Base-by-base conservation (phyloP, 2,797 vertebrate genomes). In the Mus caroli region DNA sequence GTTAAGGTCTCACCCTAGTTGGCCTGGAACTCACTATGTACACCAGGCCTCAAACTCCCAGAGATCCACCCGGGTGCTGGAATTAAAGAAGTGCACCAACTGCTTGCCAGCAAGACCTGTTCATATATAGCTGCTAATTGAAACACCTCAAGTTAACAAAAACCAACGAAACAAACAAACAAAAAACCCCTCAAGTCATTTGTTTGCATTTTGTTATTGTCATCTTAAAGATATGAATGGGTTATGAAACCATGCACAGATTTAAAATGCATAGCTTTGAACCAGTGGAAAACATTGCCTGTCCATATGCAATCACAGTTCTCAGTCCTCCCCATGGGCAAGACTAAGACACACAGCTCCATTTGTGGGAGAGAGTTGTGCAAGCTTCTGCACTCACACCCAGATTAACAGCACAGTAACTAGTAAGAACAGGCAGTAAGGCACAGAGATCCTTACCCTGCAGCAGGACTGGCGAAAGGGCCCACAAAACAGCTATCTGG, bases 191-290 rank as follows among this genome's bases (percentile, higher is more conserved):
- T 22, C n/a, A 40, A 90, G 46, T 62, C 24, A 13, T 85, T 84
- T 92, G 92, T 46, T 79, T 75, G 56, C 64, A 6, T 80, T 60
- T 19, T 50, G 75, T 76, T 79, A 79, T 20, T 69, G 24, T 79
- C 52, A 40, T 71, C 62, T 92, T 80, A 58, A 95, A 84, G 26
- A 84, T 88, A 85, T 24, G 56, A 50, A 67, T 20, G n/a, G 50
- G 78, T 80, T 56, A 79, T 79, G 34, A 79, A 76, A 56, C 54
- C 2, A 75, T 3, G 52, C 69, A 64, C 62, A 75, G 77, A 37
- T 50, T 14, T 86, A 50, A 93, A 79, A 89, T 56, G 37, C 2
- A 46, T 46, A 62, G n/a, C 52, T 77, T 17, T 20, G 24, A 64
- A n/a, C 28, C 84, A 19, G 20, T 52, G 58, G 75, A 62, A 69